Percentiles rank a stretch among this genome's conserved stretches.
phyloP scores from a whole-genome alignment of 2,888 invertebrate genomes.

The Odontocolon sp. region DNA sequence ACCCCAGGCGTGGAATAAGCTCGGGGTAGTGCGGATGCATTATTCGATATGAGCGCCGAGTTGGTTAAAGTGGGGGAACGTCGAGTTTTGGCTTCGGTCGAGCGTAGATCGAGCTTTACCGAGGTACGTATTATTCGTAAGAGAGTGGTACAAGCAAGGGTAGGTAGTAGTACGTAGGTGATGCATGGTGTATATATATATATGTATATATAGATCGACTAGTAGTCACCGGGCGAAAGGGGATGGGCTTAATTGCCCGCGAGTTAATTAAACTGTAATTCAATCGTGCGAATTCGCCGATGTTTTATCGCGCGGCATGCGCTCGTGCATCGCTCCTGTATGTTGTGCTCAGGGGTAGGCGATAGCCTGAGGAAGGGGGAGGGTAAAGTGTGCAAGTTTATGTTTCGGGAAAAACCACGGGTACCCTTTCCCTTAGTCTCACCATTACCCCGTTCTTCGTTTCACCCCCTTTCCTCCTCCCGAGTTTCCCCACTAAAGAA shows the following conservation, averaged over 20 bases:
- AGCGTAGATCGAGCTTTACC: conserved; percentile 51
- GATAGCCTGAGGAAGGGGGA: conserved; percentile 19
- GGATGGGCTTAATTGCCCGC: conserved; percentile 77
- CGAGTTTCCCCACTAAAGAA: too few species aligned
- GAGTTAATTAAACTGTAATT: conserved; percentile 80
- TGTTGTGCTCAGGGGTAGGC: conserved; percentile 54
- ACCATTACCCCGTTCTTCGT: not conserved
- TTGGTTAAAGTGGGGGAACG: conserved; percentile 39
- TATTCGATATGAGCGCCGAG: conserved; percentile 68
- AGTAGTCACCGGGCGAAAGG: conserved; percentile 54
- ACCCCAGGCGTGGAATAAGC: conserved; percentile 51
- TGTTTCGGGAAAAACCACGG: conserved; percentile 40
- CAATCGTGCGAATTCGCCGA: conserved; percentile 79
- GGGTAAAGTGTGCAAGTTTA: conserved; percentile 47
- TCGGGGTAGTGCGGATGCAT: conserved; percentile 70
- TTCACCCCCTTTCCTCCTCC: not conserved
- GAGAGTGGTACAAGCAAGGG: conserved; percentile 36
- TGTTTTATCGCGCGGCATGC: conserved; percentile 74
- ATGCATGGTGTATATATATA: conserved; percentile 17
- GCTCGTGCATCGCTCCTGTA: conserved; percentile 54
- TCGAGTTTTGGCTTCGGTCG: conserved; percentile 56
- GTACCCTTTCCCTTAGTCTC: too few species aligned
- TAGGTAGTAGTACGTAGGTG: conserved; percentile 2
- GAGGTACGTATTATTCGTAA: conserved; percentile 59
- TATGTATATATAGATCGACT: not conserved